Base-by-base conservation (phyloP, 2,113 vertebrate species). In the Oreochromis aureus region DNA sequence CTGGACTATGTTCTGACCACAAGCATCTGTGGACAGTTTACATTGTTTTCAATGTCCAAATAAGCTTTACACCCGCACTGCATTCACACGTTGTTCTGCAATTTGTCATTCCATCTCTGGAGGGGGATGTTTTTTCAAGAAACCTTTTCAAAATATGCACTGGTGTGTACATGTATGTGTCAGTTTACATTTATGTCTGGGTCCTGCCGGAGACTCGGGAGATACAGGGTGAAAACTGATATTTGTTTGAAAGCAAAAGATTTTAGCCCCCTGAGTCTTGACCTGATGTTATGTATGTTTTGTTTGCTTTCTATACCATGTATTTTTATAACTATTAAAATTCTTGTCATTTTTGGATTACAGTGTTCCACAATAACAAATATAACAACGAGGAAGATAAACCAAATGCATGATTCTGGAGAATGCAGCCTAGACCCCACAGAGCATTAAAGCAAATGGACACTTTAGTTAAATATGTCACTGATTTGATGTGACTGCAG, bases 161-260 rank as follows among this genome's bases (percentile, higher is more conserved):
- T 86, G 80, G 81, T 92, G 87, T 92, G 89, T 93, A 90, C 87
- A 86, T 90, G 89, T 83, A 89, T 90, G 89, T 89, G 94, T 95
- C 93, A 89, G 88, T 89, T 90, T 81, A 89, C 86, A 86, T 95
- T 95, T 93, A 59, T 41, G 83, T 95, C 93, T 89, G 83, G 46
- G 58, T 88, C 73, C 80, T 84, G 79, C 79, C 61, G 84, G 91
- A 89, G 89, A 82, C 84, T 91, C 22, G 39, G 34, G 89, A 91
- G 89, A 92, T 81, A 91, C 44, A n/a, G 66, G 53, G 18, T 19
- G 94, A 94, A 95, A 95, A 80, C 11, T 82, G 90, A 95, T 91
- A 89, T 89, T 79, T 81, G 51, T 82, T 80, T 87, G 87, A 86
- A 86, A 94, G 76, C 86, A 44, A 36, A 10, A 54, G 85, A 82